Percentiles rank a stretch among this genome's conserved stretches.
Evolutionary conservation across 2,888 invertebrate genomes (phyloP).

Genomic region (Cephus nigrinus): DNA sequence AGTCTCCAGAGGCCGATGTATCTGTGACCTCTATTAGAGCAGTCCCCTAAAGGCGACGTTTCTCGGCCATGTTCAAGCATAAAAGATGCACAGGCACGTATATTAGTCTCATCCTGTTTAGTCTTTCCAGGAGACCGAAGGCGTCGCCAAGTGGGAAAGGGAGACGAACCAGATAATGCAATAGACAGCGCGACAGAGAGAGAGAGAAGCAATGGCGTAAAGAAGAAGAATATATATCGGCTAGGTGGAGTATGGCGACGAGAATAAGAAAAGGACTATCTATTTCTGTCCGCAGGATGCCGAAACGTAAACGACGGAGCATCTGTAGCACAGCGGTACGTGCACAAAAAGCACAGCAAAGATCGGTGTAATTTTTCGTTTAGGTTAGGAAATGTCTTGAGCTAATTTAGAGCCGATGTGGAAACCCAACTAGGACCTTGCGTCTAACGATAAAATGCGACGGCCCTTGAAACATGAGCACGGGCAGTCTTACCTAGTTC

Average conservation of each 20-base stretch:
- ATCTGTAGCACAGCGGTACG: conserved; percentile 22
- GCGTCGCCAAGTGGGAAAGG: conserved; percentile 16
- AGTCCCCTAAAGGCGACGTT: background rate
- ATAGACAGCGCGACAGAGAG: conserved; percentile 4
- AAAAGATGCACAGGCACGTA: background rate
- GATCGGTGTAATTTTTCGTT: conserved; percentile 28
- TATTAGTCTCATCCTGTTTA: conserved; percentile 24
- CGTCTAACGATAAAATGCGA: background rate
- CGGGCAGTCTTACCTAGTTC: background rate
- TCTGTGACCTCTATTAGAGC: background rate
- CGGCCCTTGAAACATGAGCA: background rate
- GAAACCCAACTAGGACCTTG: background rate
- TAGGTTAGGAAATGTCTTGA: conserved; percentile 6
- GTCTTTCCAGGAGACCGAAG: conserved; percentile 20
- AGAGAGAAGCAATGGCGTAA: conserved; percentile 7
- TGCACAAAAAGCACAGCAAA: conserved; percentile 24
- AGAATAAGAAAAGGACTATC: conserved; percentile 25
- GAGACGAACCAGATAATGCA: conserved; percentile 11
- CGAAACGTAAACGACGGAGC: conserved; percentile 35
- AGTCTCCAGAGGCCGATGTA: background rate
- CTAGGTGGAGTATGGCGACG: conserved; percentile 1
- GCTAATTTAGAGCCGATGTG: background rate
- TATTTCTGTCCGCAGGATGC: conserved; percentile 38
- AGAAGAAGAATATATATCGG: background rate
- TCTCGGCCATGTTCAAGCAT: background rate